Conservation (phyloP, 2,797 vertebrate genomes). For the Pantherophis vulpinus region DNA sequence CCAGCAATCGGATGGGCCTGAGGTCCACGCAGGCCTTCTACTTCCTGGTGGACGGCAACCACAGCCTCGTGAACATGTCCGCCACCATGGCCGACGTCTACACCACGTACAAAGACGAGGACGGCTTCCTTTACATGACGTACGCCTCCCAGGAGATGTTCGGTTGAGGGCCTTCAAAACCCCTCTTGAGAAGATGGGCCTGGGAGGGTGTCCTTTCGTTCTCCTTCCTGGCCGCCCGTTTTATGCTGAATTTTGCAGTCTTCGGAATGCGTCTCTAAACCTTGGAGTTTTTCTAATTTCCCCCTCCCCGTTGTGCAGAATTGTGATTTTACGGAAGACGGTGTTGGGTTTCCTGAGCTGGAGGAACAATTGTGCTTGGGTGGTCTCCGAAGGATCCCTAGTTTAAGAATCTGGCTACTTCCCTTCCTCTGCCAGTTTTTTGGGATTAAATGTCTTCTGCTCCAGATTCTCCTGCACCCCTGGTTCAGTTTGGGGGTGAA, state of each 20-base stretch:
- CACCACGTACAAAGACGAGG: conserved; percentile 71
- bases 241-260: neutral
- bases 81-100: conserved; percentile 82
- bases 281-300: neutral
- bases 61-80: conserved; percentile 78
- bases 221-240: too few species aligned
- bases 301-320: too few species aligned
- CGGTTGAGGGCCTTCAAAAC: conserved; percentile 43
- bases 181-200: neutral
- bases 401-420: neutral
- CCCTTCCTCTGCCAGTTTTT: neutral
- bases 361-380: too few species aligned
- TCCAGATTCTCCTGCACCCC: neutral
- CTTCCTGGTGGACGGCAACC: conserved; percentile 75
- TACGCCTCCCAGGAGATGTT: conserved; percentile 85
- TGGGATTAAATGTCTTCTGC: neutral
- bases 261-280: neutral
- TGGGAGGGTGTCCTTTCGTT: neutral
- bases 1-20: conserved; percentile 77
- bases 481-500: neutral
- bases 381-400: neutral
- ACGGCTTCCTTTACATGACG: conserved; percentile 85
- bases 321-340: neutral
- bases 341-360: too few species aligned
- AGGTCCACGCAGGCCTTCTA: conserved; percentile 76